These are phyloP conservation scores for Gerris lacustris DNA, from an alignment of 2,888 invertebrate species.

Conservation along the genomic window DNA sequence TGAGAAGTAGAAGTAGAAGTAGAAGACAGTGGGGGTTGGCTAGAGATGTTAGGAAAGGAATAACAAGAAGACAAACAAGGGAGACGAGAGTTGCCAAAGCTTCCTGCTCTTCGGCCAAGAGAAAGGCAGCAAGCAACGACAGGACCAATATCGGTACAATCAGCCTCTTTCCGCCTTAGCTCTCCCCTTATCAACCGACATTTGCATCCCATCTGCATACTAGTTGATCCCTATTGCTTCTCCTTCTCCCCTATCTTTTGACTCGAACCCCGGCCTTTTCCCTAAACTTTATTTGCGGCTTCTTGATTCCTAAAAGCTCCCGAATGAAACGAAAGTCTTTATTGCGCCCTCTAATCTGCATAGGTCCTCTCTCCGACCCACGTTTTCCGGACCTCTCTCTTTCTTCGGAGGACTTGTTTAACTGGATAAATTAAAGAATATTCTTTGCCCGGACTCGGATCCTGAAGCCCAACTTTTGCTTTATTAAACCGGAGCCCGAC, in stretches of 20 bases:
- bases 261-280: slow-evolving; percentile 15
- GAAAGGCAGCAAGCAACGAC: not conserved
- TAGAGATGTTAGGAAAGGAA: not conserved
- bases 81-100: not conserved
- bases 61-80: not conserved
- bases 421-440: slow-evolving; percentile 8
- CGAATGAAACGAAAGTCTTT: slow-evolving; percentile 30
- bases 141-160: slow-evolving; percentile 5
- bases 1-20: not conserved
- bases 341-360: slow-evolving; percentile 28
- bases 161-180: not conserved
- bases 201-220: slow-evolving; percentile 31
- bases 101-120: not conserved
- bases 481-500: slow-evolving; percentile 4
- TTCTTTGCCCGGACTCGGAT: not conserved
- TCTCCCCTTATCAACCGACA: slow-evolving; percentile 15
- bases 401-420: slow-evolving; percentile 14
- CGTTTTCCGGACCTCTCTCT: slow-evolving; percentile 4
- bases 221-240: slow-evolving; percentile 30
- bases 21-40: not conserved
- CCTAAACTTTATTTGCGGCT: slow-evolving; percentile 31
- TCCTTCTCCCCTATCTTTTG: slow-evolving; percentile 17
- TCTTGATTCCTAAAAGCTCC: slow-evolving; percentile 30
- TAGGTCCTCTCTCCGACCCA: slow-evolving; percentile 21
- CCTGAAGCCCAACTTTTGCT: slow-evolving; percentile 1